These are phyloP conservation scores for Dryadula phaetusa DNA, from an alignment of 2,888 invertebrate species.

Conservation along the genomic window DNA sequence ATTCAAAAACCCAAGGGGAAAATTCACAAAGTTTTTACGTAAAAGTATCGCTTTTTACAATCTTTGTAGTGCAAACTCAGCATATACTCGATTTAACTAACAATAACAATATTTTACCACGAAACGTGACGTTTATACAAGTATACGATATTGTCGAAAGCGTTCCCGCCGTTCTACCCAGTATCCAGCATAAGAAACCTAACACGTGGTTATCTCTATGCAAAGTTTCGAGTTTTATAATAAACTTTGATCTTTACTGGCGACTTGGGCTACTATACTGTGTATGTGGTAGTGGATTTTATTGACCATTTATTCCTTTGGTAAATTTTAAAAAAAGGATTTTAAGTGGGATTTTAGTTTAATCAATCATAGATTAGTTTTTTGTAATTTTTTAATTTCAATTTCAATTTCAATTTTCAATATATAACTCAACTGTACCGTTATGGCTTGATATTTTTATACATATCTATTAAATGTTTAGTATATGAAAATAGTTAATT, in stretches of 20 bases:
- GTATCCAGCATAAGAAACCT: background rate
- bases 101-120: constrained; percentile 6
- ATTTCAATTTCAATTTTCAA: no score
- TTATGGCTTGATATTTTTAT: no score
- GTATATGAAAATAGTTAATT: no score
- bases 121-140: background rate
- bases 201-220: constrained; percentile 14
- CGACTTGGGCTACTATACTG: background rate
- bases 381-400: no score
- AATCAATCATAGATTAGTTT: no score
- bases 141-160: constrained; percentile 18
- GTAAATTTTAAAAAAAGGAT: no score
- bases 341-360: no score
- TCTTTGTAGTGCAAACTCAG: background rate
- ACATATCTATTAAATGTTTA: no score
- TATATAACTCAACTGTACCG: no score
- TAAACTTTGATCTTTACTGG: constrained; percentile 15
- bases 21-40: background rate
- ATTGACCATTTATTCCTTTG: no score
- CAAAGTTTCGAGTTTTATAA: constrained; percentile 9
- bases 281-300: background rate
- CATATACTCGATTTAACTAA: background rate
- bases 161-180: constrained; percentile 11
- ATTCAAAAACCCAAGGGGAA: no score
- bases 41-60: background rate